Evolutionary conservation across 2,113 vertebrate species (phyloP).

Genomic region (Puma concolor): DNA sequence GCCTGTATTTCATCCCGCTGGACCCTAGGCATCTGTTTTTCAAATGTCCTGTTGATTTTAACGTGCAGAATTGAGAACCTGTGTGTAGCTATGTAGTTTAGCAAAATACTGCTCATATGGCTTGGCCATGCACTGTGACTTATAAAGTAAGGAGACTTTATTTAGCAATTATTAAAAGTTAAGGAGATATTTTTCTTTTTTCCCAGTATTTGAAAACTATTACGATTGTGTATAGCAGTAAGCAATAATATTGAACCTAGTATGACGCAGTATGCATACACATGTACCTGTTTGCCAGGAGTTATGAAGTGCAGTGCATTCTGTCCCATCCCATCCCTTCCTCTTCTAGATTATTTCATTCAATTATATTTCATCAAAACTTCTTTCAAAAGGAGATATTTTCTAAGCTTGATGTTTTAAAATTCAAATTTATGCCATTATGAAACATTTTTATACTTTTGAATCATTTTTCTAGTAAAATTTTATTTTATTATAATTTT

Average conservation of each 20-base stretch:
- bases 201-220: not conserved
- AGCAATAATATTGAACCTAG: not conserved
- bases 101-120: not conserved
- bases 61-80: conserved; percentile 19
- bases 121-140: not conserved
- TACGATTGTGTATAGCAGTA: not conserved
- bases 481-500: not conserved
- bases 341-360: not conserved
- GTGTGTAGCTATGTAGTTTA: not conserved
- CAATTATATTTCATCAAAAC: not conserved
- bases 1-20: not conserved
- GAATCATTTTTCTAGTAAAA: not conserved
- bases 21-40: not conserved
- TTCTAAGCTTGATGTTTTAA: not conserved
- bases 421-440: conserved; percentile 13
- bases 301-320: not conserved
- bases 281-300: not conserved
- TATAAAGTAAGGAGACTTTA: not conserved
- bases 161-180: conserved; percentile 26
- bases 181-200: not conserved
- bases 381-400: not conserved
- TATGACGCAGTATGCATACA: not conserved
- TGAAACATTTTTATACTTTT: not conserved
- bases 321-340: not conserved
- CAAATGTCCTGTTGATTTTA: not conserved